These are phyloP conservation scores for Oncorhynchus keta DNA, from an alignment of 2,113 vertebrate genomes.

Conservation along the genomic window DNA sequence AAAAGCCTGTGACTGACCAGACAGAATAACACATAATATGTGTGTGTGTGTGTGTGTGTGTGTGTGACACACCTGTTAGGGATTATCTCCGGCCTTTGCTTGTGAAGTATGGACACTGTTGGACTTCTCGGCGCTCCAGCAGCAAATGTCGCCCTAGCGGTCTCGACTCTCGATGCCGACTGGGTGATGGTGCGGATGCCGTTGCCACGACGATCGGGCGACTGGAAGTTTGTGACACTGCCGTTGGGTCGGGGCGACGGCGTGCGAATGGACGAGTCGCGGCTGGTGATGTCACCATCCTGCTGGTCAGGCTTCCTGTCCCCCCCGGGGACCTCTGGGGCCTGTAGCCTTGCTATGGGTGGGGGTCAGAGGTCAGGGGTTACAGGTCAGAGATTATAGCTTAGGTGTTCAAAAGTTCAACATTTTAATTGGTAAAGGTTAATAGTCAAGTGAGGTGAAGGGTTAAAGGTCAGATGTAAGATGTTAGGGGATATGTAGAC, in stretches of 20 bases:
- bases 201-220: conserved; percentile 67
- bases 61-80: conserved; percentile 76
- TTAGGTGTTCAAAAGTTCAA: too few relatives aligned
- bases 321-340: conserved; percentile 73
- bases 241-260: conserved; percentile 77
- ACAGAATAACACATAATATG: neutral
- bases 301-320: conserved; percentile 73
- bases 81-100: conserved; percentile 61
- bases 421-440: too few relatives aligned
- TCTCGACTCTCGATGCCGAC: conserved; percentile 67
- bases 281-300: conserved; percentile 77
- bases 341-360: conserved; percentile 79
- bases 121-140: conserved; percentile 56
- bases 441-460: neutral
- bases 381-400: neutral
- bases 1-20: neutral
- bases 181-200: conserved; percentile 80
- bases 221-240: conserved; percentile 73
- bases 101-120: conserved; percentile 64
- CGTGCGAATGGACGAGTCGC: conserved; percentile 72
- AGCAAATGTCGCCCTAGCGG: conserved; percentile 44
- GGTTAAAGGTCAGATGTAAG: conserved; percentile 5
- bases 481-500: neutral
- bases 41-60: neutral
- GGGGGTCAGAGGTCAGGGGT: conserved; percentile 5